Base-by-base conservation (phyloP, 2,797 vertebrate species). In the Clarias fuscus region DNA sequence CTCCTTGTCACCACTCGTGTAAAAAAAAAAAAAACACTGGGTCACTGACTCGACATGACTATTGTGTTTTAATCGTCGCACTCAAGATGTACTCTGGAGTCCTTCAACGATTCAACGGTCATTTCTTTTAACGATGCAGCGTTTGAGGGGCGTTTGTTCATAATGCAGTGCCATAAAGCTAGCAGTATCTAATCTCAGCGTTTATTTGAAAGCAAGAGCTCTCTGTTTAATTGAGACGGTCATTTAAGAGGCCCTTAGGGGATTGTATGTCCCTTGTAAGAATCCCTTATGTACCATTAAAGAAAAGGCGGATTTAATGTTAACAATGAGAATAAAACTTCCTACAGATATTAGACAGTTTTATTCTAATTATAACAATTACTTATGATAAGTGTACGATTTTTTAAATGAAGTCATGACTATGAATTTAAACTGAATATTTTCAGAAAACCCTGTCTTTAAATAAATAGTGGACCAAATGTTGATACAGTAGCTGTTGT, bases 121-220 rank as follows among this genome's bases (percentile, higher is more conserved):
- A 24, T 79, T 79, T 40, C 30, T 61, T 77, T 79, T 61, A 61
- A 78, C 1, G 58, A 78, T 14, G 30, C 18, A 78, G 58, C 27
- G 6, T 78, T 78, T 78, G 61, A 61, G 76, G 30, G 30, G 30
- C 76, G 37, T 78, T 62, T 61, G 20, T 40, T 79, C 30, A 61
- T 78, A 37, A 37, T 37, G 76, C 56, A 33, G 20, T 24, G 20
- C 58, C 30, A 37, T 61, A 79, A 78, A 61, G 18, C 30, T 61
- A 15, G 18, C 20, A 15, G 30, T 37, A 24, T 77, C 75, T 58
- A 58, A 77, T 30, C 48, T 15, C 73, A 76, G n/a, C 4, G 27
- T 18, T n/a, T 18, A 30, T 27, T 18, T 27, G 73, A 48, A 58
- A 18, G 22, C 40, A 10, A 76, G 48, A 27, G n/a, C 71, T 30